Evolutionary conservation across 2,113 vertebrate genomes (phyloP).

Genomic region (Bagarius yarrelli): DNA sequence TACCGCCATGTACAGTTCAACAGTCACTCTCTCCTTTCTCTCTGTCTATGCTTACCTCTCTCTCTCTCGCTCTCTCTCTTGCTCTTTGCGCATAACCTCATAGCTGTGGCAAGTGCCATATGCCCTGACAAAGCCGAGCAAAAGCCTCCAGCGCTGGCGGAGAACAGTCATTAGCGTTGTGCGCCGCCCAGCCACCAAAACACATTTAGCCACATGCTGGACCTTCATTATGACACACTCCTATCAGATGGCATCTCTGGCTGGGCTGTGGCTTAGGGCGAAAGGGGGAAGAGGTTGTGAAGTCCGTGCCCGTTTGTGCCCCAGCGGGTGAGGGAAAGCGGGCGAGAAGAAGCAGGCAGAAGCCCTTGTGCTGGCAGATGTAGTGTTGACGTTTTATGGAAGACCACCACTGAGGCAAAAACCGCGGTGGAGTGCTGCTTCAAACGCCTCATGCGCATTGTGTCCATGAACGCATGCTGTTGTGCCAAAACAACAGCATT

Average conservation of each 20-base stretch:
- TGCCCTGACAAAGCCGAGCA: slow-evolving; percentile 83
- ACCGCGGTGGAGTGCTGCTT: slow-evolving; percentile 57
- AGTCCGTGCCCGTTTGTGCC: slow-evolving; percentile 75
- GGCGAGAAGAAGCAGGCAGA: slow-evolving; percentile 60
- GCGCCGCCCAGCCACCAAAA: slow-evolving; percentile 88
- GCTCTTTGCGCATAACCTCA: slow-evolving; percentile 25
- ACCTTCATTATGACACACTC: slow-evolving; percentile 99
- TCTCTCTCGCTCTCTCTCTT: slow-evolving; percentile 19
- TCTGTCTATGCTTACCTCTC: not conserved
- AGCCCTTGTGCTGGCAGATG: slow-evolving; percentile 78
- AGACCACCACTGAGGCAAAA: slow-evolving; percentile 68
- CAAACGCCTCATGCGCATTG: slow-evolving; percentile 20
- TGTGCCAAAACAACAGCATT: slow-evolving; percentile 47
- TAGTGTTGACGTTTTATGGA: slow-evolving; percentile 76
- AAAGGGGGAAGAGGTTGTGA: slow-evolving; percentile 68
- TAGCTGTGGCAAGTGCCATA: slow-evolving; percentile 86
- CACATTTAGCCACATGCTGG: slow-evolving; percentile 99
- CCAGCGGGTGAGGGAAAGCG: slow-evolving; percentile 71
- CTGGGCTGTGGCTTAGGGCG: slow-evolving; percentile 78
- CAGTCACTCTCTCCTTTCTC: not conserved
- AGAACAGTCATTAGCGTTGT: slow-evolving; percentile 94
- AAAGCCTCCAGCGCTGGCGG: slow-evolving; percentile 80
- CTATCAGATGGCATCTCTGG: slow-evolving; percentile 91
- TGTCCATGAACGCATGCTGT: slow-evolving; percentile 52
- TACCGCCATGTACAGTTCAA: not conserved